Conservation (phyloP, 1,140 invertebrate species). For the Popillia japonica region DNA sequence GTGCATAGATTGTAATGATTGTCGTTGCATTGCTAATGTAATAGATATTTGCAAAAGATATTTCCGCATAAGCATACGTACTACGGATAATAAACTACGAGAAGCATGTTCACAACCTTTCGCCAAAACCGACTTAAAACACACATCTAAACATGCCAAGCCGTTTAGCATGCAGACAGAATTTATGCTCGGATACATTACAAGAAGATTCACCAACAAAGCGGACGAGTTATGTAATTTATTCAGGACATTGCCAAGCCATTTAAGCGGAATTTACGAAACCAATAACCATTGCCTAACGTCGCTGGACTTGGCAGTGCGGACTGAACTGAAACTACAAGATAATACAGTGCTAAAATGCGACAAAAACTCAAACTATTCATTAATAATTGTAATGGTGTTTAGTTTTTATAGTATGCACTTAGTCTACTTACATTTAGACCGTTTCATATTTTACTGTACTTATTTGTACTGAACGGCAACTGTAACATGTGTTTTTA, state of each 20-base stretch:
- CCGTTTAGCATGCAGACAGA: background rate
- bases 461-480: background rate
- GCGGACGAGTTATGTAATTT: conserved; percentile 25
- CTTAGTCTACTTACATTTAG: too few relatives aligned
- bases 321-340: background rate
- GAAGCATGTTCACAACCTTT: background rate
- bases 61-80: background rate
- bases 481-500: background rate
- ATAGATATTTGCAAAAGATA: background rate
- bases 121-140: background rate
- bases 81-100: background rate
- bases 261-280: conserved; percentile 27
- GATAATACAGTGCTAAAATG: background rate
- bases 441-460: too few relatives aligned
- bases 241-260: conserved; percentile 25
- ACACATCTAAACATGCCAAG: conserved; percentile 6
- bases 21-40: too few relatives aligned
- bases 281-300: conserved; percentile 21
- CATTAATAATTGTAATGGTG: too few relatives aligned
- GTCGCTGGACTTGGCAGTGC: background rate
- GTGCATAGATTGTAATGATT: too few relatives aligned
- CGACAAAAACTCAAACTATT: background rate
- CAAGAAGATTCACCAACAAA: background rate
- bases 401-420: too few relatives aligned
- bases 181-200: background rate